Conservation (phyloP, 53 echinoderm and acorn worm species). For the Luidia sarsii region DNA sequence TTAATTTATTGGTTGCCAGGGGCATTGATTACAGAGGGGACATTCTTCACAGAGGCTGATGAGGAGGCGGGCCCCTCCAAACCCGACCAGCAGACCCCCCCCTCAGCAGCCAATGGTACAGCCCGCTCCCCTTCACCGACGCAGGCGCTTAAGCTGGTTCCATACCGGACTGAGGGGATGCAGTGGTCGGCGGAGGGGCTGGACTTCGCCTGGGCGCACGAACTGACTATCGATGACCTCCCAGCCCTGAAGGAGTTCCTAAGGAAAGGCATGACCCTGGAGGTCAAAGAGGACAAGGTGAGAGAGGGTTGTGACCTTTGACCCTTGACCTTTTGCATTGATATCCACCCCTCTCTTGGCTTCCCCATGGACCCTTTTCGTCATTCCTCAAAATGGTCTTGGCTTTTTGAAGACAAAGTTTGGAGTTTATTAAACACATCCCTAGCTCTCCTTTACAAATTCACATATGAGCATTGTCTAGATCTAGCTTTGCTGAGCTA, state of each 20-base stretch:
- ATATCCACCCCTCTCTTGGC: too few species aligned
- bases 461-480: too few species aligned
- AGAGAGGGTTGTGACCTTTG: too few species aligned
- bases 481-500: too few species aligned
- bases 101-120: constrained; percentile 32
- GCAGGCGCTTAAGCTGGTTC: constrained; percentile 56
- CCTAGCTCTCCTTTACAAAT: too few species aligned
- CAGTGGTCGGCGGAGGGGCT: constrained; percentile 89
- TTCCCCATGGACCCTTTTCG: too few species aligned
- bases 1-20: neutral
- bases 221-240: constrained; percentile 84
- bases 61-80: constrained; percentile 25
- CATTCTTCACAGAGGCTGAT: constrained; percentile 45
- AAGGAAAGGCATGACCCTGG: constrained; percentile 70
- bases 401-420: too few species aligned
- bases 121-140: constrained; percentile 56
- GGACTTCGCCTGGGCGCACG: constrained; percentile 75
- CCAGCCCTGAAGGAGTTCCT: constrained; percentile 90
- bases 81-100: constrained; percentile 9
- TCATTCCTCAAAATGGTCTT: too few species aligned
- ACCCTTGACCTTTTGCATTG: too few species aligned
- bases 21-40: constrained; percentile 15
- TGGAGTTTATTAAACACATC: too few species aligned
- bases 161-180: constrained; percentile 82
- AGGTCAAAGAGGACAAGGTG: constrained; percentile 96